Evolutionary conservation across 2,113 vertebrate species (phyloP), one percentile per base, ranked within the genome.

Genomic region (Microcebus jonahi): DNA sequence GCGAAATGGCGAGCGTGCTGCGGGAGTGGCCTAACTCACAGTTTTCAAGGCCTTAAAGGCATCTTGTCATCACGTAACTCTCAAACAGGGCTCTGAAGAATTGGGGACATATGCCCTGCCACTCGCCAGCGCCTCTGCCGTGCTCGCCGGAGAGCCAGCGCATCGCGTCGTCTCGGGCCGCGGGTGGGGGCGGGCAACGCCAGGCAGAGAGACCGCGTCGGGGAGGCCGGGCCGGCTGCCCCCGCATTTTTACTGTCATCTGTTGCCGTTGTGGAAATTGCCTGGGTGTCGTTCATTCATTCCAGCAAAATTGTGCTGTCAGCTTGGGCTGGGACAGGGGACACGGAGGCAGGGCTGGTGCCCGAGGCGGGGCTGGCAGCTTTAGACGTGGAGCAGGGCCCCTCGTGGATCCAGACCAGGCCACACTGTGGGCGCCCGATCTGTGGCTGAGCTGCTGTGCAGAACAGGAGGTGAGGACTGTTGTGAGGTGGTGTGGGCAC

Each of bases 61-160:
- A 57, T 93, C 90, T 91, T 73, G 59, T 81, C 59, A 18, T 50
- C 80, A 63, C 76, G 95, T 89, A 93, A 73, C 34, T 91, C 61
- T 83, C 88, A 36, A n/a, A 93, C 53, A 81, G 91, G 96, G 96
- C 86, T 91, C 96, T 36, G 82, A 65, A 87, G 97, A 93, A 2
- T 29, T 3, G 18, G 81, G 97, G 97, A 96, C 84, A 59, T 45
- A 1, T 20, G 0, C 87, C 84, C 89, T 42, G 89, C 90, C 81
- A n/a, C 20, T 84, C 67, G 12, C 42, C 84, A 90, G 9, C 2
- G 25, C 70, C 86, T 61, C 59, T 0, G 42, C 80, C 61, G 23
- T 20, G 59, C 57, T 42, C 1, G 55, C 84, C 1, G 23, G 65
- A 25, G 96, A 93, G 4, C 61, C 59, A 17, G 27, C 34, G 4